Percentiles rank a stretch among this genome's conserved stretches.
Conservation (phyloP, 2,113 vertebrate genomes). For the Ia io region DNA sequence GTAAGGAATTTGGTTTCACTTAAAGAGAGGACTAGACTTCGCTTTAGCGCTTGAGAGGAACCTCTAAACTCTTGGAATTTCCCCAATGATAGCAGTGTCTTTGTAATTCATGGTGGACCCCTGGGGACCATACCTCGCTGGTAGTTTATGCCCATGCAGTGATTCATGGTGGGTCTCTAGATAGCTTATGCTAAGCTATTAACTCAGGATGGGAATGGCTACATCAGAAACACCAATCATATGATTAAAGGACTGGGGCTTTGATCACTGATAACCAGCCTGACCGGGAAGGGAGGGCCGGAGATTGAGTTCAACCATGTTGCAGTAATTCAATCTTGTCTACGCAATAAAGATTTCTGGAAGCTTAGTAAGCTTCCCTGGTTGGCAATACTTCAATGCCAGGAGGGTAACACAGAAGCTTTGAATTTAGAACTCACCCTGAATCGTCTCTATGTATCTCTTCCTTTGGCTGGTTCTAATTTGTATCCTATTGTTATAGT, state of each 20-base stretch:
- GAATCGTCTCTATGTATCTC: background rate
- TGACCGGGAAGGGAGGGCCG: background rate
- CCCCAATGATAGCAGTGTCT: background rate
- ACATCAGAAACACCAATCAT: background rate
- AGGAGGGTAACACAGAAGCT: background rate
- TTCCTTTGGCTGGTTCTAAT: conserved; percentile 19
- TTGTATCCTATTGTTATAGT: background rate
- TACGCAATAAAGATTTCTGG: background rate
- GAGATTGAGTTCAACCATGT: background rate
- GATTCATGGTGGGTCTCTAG: background rate
- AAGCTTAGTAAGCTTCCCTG: background rate
- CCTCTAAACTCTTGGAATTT: background rate
- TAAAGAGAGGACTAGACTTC: background rate
- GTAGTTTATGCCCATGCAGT: background rate
- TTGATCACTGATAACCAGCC: background rate
- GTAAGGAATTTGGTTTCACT: background rate
- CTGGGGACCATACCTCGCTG: background rate
- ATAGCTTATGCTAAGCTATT: background rate
- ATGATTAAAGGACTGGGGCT: background rate
- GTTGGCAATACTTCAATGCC: background rate
- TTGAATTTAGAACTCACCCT: background rate
- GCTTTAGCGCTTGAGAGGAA: background rate
- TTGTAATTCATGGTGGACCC: background rate
- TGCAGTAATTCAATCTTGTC: background rate
- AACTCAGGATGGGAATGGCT: background rate